Percentiles rank a stretch among this genome's conserved stretches.
phyloP scores from a whole-genome alignment of 1,140 invertebrate genomes.

The Drosophila sturtevanti region DNA sequence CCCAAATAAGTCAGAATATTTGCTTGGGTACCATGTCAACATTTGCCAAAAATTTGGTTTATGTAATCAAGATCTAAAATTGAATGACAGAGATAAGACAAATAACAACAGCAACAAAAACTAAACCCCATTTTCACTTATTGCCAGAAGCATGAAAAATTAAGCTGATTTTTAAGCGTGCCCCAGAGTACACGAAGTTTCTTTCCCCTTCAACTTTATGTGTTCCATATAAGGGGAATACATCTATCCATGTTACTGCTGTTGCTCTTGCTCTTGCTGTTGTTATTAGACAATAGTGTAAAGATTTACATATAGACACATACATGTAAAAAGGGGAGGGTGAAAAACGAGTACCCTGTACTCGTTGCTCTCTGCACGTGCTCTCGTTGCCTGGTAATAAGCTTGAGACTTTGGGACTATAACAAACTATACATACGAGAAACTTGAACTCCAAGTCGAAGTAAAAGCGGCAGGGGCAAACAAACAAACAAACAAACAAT shows the following conservation, averaged over 20 bases:
- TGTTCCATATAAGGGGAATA: constrained; percentile 5
- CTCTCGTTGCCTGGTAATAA: constrained; percentile 59
- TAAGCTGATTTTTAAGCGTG: constrained; percentile 63
- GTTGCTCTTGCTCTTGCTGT: not conserved
- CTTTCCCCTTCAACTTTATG: constrained; percentile 23
- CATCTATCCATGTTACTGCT: constrained; percentile 14
- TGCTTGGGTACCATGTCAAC: constrained; percentile 30
- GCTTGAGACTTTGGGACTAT: constrained; percentile 67
- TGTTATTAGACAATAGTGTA: constrained; percentile 61
- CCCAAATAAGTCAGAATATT: constrained; percentile 47
- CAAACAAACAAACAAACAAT: constrained; percentile 46
- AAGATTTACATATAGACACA: constrained; percentile 54
- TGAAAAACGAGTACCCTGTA: not conserved
- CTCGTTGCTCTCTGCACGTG: constrained; percentile 44
- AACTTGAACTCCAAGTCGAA: constrained; percentile 21
- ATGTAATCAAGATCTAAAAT: constrained; percentile 36
- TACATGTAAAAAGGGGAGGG: not conserved
- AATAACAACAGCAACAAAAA: constrained; percentile 17
- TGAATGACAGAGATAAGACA: constrained; percentile 37
- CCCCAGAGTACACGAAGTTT: constrained; percentile 51
- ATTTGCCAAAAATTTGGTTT: not conserved
- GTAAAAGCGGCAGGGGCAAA: constrained; percentile 29
- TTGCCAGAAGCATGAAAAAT: constrained; percentile 70
- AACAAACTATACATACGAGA: constrained; percentile 18
- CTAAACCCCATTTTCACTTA: constrained; percentile 45